These are phyloP conservation scores for Coreius guichenoti DNA, from an alignment of 2,797 vertebrate species.

Conservation along the genomic window DNA sequence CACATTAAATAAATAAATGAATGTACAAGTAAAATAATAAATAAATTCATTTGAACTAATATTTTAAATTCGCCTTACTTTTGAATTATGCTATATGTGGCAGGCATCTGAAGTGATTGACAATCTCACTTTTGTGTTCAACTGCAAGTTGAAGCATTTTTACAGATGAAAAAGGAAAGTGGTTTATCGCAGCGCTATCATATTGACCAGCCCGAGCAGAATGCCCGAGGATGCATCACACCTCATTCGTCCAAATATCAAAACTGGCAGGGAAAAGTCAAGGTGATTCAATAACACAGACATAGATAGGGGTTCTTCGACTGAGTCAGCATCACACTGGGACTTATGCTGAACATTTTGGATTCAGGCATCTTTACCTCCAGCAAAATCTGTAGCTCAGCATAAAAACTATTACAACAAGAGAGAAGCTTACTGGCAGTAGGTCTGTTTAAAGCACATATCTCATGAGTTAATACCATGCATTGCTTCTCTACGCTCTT, in stretches of 20 bases:
- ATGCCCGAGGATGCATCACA: constrained; percentile 30
- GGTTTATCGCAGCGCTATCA: constrained; percentile 15
- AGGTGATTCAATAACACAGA: constrained; percentile 48
- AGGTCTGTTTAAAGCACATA: constrained; percentile 3
- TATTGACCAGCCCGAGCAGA: constrained; percentile 26
- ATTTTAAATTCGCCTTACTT: neutral
- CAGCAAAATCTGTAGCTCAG: constrained; percentile 26
- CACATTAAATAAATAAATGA: neutral
- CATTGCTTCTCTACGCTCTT: neutral
- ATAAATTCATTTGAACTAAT: neutral
- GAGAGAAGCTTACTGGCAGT: neutral
- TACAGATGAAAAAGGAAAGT: constrained; percentile 6
- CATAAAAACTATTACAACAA: constrained; percentile 20
- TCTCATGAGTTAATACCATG: neutral
- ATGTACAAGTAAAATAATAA: neutral
- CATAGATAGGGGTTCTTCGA: constrained; percentile 37
- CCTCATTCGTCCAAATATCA: constrained; percentile 37
- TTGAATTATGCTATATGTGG: neutral
- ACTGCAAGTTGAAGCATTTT: constrained; percentile 18
- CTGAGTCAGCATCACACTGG: constrained; percentile 51
- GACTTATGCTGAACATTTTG: constrained; percentile 15
- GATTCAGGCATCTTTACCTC: constrained; percentile 10
- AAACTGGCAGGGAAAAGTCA: constrained; percentile 39
- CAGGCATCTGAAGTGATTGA: neutral
- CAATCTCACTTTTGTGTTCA: neutral